These are phyloP conservation scores for Danaus melanippus DNA, from an alignment of 1,140 invertebrate genomes.

Conservation along the genomic window DNA sequence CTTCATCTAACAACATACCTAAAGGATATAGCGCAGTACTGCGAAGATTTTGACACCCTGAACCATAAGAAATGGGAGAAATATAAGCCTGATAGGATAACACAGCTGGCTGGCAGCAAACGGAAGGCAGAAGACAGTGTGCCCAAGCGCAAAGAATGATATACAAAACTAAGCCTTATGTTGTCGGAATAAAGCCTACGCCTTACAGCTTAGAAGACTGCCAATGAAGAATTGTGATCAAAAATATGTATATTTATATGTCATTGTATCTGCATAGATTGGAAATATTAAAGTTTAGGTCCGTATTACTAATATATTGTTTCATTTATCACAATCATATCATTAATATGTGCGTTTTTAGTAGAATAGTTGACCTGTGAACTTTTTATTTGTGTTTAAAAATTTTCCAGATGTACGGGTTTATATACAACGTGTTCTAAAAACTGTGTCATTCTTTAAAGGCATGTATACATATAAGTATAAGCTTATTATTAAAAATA, in stretches of 20 bases:
- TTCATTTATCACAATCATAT: too few relatives aligned
- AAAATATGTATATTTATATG: conserved; percentile 3
- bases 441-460: too few relatives aligned
- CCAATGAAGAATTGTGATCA: conserved; percentile 18
- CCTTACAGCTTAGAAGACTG: conserved; percentile 31
- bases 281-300: too few relatives aligned
- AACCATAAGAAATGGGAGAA: conserved; percentile 95
- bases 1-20: conserved; percentile 88
- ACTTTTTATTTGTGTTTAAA: too few relatives aligned
- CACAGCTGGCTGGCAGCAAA: conserved; percentile 56
- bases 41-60: conserved; percentile 86
- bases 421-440: too few relatives aligned
- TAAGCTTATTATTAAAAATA: too few relatives aligned
- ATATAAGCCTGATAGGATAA: conserved; percentile 75
- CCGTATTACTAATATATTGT: too few relatives aligned
- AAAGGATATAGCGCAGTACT: conserved; percentile 84
- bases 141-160: conserved; percentile 47
- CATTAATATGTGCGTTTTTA: too few relatives aligned
- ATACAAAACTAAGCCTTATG: neutral
- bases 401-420: too few relatives aligned
- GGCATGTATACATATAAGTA: too few relatives aligned
- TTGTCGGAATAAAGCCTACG: conserved; percentile 9
- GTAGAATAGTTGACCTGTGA: too few relatives aligned
- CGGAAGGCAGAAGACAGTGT: conserved; percentile 64
- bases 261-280: too few relatives aligned